Evolutionary conservation across 2,888 invertebrate species (phyloP).

Genomic region (Drosophila mulleri): DNA sequence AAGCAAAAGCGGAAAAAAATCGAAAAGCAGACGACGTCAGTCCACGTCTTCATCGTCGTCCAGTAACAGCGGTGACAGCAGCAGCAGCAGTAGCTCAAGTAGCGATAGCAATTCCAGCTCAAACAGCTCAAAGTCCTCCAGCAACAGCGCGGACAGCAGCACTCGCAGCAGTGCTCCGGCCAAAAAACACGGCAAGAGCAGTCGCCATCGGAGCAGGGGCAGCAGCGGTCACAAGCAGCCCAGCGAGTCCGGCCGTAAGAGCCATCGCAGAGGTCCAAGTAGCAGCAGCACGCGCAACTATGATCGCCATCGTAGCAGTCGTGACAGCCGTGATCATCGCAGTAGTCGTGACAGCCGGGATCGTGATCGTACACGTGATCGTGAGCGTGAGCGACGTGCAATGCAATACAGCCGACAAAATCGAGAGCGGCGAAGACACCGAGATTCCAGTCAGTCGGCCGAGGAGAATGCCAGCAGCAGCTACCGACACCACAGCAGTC

Average conservation of each 20-base stretch:
- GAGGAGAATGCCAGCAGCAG: constrained; percentile 56
- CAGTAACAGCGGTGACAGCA: constrained; percentile 38
- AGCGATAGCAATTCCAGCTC: constrained; percentile 35
- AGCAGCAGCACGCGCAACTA: constrained; percentile 39
- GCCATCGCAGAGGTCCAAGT: constrained; percentile 28
- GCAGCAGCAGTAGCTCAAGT: constrained; percentile 46
- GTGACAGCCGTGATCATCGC: constrained; percentile 15
- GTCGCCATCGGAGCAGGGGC: constrained; percentile 24
- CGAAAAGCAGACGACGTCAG: constrained; percentile 49
- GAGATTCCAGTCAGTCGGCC: constrained; percentile 74
- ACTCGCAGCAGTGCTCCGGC: constrained; percentile 36
- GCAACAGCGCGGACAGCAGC: constrained; percentile 43
- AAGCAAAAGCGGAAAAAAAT: constrained; percentile 55
- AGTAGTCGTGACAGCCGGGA: constrained; percentile 24
- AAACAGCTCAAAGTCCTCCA: constrained; percentile 45
- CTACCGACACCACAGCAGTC: constrained; percentile 54
- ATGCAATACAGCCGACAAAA: constrained; percentile 37
- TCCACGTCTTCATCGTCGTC: constrained; percentile 64
- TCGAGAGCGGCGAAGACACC: constrained; percentile 39
- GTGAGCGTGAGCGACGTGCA: constrained; percentile 30
- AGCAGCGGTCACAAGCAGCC: constrained; percentile 41
- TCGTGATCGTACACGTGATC: constrained; percentile 15
- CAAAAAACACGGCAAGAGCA: constrained; percentile 40
- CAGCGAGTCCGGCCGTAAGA: constrained; percentile 26
- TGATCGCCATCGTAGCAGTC: constrained; percentile 30